Evolutionary conservation across 2,113 vertebrate species (phyloP).

Genomic region (Corapipo altera): DNA sequence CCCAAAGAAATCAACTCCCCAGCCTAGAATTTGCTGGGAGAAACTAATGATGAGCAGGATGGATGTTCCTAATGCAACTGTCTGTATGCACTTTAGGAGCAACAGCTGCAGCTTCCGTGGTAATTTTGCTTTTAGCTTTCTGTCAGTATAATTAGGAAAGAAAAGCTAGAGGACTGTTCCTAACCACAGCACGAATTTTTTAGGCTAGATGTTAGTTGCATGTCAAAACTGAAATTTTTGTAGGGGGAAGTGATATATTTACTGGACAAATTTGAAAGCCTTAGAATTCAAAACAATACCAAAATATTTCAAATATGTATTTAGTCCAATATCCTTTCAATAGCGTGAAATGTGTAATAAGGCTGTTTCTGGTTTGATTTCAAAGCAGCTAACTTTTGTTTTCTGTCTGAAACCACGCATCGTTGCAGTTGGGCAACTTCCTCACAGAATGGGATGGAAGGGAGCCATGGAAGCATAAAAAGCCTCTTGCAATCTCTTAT

Average conservation of each 20-base stretch:
- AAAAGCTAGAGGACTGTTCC: neutral
- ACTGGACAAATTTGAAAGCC: neutral
- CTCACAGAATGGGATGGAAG: neutral
- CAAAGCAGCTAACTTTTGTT: neutral
- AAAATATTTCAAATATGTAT: neutral
- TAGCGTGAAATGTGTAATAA: neutral
- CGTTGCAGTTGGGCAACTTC: neutral
- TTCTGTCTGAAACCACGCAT: neutral
- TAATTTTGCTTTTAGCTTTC: neutral
- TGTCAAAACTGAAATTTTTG: neutral
- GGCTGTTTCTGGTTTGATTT: slow-evolving; percentile 6
- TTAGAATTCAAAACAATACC: neutral
- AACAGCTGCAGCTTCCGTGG: neutral
- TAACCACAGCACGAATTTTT: neutral
- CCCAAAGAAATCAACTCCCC: neutral
- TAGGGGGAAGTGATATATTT: neutral
- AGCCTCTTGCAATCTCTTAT: neutral
- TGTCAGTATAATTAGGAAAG: neutral
- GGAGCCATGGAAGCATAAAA: neutral
- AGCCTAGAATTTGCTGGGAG: neutral
- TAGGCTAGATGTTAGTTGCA: neutral
- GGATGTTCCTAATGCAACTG: neutral
- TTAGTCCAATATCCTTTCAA: neutral
- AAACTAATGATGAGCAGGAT: neutral
- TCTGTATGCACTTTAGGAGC: neutral